phyloP scores from a whole-genome alignment of 2,113 vertebrate species.

The Hippocampus guttulatus region DNA sequence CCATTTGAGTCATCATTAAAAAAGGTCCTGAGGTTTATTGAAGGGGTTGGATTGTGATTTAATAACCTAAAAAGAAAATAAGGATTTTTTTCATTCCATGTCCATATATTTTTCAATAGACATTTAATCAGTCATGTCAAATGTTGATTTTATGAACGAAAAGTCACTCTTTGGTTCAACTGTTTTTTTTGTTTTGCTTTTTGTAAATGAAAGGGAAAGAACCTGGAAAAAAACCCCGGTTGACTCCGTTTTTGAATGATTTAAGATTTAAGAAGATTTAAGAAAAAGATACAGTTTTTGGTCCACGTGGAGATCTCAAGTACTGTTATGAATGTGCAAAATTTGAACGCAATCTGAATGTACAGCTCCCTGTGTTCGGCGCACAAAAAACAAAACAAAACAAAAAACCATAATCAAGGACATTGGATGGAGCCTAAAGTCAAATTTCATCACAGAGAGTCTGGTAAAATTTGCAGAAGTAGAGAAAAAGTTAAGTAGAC shows the following conservation, averaged over 20 bases:
- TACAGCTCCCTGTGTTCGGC: not conserved
- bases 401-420: too few species aligned
- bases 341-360: not conserved
- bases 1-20: not conserved
- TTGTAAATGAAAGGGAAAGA: not conserved
- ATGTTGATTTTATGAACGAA: not conserved
- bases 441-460: not conserved
- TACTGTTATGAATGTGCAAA: not conserved
- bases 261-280: too few species aligned
- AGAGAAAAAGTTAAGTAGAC: not conserved
- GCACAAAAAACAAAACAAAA: not conserved
- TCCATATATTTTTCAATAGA: not conserved
- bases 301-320: not conserved
- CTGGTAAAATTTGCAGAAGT: too few species aligned
- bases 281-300: not conserved
- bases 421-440: not conserved
- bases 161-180: constrained; percentile 20
- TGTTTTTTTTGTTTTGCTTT: too few species aligned
- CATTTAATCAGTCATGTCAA: not conserved
- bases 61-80: not conserved
- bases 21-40: not conserved
- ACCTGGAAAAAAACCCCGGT: not conserved
- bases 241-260: not conserved
- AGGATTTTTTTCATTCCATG: not conserved
- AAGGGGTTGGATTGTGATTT: not conserved